Conservation (phyloP, 2,797 vertebrate genomes). For the Chaenodraco wilsoni region DNA sequence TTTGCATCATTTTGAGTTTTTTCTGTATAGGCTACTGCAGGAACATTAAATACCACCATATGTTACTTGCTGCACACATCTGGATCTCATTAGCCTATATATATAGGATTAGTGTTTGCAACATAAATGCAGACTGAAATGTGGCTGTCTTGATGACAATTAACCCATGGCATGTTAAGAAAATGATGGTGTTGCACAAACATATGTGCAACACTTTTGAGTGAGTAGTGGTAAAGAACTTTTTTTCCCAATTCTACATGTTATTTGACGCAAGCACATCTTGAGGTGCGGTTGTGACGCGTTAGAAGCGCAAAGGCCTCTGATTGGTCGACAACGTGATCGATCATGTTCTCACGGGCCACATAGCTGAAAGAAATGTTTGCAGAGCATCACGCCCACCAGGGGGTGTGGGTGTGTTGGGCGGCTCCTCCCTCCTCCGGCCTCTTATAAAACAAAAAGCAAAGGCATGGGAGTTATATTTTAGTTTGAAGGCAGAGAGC, state of each 20-base stretch:
- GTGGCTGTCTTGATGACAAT: background rate
- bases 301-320: conserved; percentile 42
- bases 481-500: conserved; percentile 33
- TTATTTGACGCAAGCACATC: conserved; percentile 47
- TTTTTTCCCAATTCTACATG: conserved; percentile 7
- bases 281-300: conserved; percentile 56
- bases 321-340: conserved; percentile 55
- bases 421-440: conserved; percentile 37
- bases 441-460: conserved; percentile 65
- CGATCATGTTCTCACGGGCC: conserved; percentile 10
- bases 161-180: background rate
- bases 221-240: background rate
- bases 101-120: background rate
- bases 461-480: conserved; percentile 27
- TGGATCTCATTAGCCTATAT: conserved; percentile 21
- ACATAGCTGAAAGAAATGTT: conserved; percentile 27
- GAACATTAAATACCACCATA: background rate
- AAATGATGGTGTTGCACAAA: conserved; percentile 45
- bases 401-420: background rate
- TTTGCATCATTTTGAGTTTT: background rate
- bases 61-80: conserved; percentile 23
- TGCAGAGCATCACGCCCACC: conserved; percentile 48
- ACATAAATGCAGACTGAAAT: background rate
- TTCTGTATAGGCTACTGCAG: background rate
- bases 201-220: conserved; percentile 31